Conservation (phyloP, 37 sponge, comb jelly and placozoan species). For the Crambe crambe region DNA sequence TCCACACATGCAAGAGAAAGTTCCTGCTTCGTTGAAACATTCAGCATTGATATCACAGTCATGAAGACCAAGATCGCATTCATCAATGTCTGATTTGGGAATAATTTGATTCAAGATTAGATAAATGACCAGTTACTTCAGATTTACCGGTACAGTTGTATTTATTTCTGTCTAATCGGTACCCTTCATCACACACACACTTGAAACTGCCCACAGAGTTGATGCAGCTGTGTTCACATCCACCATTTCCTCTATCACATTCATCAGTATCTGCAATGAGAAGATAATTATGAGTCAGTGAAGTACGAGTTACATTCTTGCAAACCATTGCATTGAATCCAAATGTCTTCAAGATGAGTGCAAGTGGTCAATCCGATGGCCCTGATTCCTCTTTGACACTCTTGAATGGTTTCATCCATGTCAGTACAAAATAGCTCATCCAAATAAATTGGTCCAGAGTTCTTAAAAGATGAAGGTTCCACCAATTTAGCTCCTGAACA, state of each 20-base stretch:
- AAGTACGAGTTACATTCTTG: neutral
- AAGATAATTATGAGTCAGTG: neutral
- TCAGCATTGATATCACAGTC: constrained; percentile 37
- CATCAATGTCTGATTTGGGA: constrained; percentile 31
- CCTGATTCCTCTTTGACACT: neutral
- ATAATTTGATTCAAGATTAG: neutral
- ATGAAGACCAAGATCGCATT: constrained; percentile 20
- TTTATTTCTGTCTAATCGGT: constrained; percentile 1
- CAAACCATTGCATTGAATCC: constrained; percentile 12
- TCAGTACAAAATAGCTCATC: constrained; percentile 9
- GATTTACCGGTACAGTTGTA: constrained; percentile 28
- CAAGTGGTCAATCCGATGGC: constrained; percentile 22
- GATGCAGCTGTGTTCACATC: constrained; percentile 39
- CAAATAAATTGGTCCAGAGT: constrained; percentile 27
- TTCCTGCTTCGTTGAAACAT: constrained; percentile 38
- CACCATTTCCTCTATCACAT: constrained; percentile 33
- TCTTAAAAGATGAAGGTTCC: neutral
- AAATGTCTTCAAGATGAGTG: constrained; percentile 28
- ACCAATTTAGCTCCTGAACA: neutral
- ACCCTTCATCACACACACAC: constrained; percentile 23
- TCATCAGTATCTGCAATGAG: constrained; percentile 39
- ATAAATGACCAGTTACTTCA: neutral
- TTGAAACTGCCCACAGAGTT: constrained; percentile 59
- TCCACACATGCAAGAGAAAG: constrained; percentile 43
- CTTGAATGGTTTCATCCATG: constrained; percentile 4